Conservation (phyloP, 2,797 vertebrate genomes). For the Enteromius viviparus region DNA sequence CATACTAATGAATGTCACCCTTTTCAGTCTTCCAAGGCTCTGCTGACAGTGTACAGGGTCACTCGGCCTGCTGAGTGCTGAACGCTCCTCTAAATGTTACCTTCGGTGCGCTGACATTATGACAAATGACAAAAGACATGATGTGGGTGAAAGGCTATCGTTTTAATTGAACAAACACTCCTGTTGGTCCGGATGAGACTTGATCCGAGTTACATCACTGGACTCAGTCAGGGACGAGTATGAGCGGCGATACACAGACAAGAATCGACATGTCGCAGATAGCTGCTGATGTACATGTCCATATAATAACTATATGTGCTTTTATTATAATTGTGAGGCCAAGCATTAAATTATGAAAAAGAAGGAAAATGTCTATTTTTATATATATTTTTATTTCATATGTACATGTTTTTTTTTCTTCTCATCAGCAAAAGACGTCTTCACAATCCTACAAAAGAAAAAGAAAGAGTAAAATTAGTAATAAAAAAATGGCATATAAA, state of each 20-base stretch:
- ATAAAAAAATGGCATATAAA: background rate
- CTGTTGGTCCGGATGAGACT: conserved; percentile 31
- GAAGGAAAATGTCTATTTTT: conserved; percentile 58
- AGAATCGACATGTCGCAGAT: conserved; percentile 51
- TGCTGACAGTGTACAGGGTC: background rate
- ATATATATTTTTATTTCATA: conserved; percentile 47
- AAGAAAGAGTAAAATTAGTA: conserved; percentile 32
- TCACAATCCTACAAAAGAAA: conserved; percentile 53
- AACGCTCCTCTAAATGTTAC: background rate
- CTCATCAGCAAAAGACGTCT: conserved; percentile 57
- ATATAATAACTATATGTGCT: conserved; percentile 45
- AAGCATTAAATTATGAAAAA: conserved; percentile 59
- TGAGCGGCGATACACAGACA: conserved; percentile 53
- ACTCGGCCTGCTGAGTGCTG: background rate
- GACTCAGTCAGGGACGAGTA: conserved; percentile 44
- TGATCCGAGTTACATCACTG: conserved; percentile 40
- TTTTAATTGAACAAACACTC: conserved; percentile 78
- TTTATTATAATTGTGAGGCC: conserved; percentile 33
- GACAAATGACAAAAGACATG: conserved; percentile 64
- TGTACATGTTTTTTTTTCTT: conserved; percentile 52
- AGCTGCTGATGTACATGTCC: conserved; percentile 58
- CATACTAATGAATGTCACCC: background rate
- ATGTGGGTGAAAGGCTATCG: conserved; percentile 66
- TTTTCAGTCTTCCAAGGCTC: background rate
- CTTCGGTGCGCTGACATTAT: conserved; percentile 29